These are phyloP conservation scores for Phoronis australis DNA, from an alignment of 2,888 invertebrate genomes.

Conservation along the genomic window DNA sequence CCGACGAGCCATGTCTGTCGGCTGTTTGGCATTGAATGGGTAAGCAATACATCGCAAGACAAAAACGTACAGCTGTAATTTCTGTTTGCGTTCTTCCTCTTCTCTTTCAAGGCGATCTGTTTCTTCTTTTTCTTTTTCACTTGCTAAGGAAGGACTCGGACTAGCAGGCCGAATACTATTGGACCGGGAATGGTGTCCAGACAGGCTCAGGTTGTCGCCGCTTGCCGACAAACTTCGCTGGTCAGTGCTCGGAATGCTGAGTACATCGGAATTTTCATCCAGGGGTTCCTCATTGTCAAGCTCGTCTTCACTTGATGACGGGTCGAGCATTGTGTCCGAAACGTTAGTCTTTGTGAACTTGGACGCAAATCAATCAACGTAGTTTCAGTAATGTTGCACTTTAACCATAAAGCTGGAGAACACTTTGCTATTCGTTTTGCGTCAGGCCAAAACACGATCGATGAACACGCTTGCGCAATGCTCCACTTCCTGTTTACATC, in stretches of 20 bases:
- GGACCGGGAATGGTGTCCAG: slow-evolving; percentile 35
- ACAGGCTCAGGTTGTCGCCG: slow-evolving; percentile 47
- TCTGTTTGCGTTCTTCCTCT: slow-evolving; percentile 90
- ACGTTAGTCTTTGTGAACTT: too few relatives aligned
- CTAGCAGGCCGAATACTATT: slow-evolving; percentile 74
- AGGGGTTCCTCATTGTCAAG: slow-evolving; percentile 76
- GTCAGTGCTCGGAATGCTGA: slow-evolving; percentile 46
- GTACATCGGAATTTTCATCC: slow-evolving; percentile 54
- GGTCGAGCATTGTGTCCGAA: slow-evolving; percentile 73
- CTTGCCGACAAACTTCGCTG: slow-evolving; percentile 50
- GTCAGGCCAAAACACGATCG: too few relatives aligned
- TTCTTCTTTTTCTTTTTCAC: slow-evolving; percentile 60
- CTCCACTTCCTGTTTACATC: too few relatives aligned
- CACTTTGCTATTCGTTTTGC: too few relatives aligned
- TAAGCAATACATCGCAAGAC: slow-evolving; percentile 96
- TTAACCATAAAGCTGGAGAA: too few relatives aligned
- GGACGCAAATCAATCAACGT: too few relatives aligned
- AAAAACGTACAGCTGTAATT: slow-evolving; percentile 95
- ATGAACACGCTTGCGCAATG: too few relatives aligned
- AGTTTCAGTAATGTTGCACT: too few relatives aligned
- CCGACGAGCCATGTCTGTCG: slow-evolving; percentile 93
- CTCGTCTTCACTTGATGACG: slow-evolving; percentile 93
- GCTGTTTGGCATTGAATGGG: slow-evolving; percentile 99
- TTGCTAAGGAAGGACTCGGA: slow-evolving; percentile 85
- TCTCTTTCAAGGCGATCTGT: slow-evolving; percentile 87